These are phyloP conservation scores for Chrysina gloriosa DNA, from an alignment of 2,888 invertebrate species.

Conservation along the genomic window DNA sequence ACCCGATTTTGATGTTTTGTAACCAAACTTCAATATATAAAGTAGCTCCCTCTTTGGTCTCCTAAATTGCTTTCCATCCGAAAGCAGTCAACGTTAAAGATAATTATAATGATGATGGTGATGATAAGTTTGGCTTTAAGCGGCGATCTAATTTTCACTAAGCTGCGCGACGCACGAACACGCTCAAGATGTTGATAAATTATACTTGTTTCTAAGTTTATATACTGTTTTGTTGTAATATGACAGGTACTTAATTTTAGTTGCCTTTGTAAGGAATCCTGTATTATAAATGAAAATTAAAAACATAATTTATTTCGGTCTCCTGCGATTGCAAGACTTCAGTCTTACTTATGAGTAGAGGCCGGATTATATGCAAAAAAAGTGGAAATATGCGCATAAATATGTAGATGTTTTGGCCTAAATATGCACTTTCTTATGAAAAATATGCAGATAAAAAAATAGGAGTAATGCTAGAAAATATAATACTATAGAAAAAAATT, in stretches of 20 bases:
- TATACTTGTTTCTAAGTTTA: conserved; percentile 13
- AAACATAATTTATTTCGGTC: too few relatives aligned
- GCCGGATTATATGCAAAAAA: too few relatives aligned
- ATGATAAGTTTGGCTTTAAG: conserved; percentile 26
- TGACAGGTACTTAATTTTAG: conserved; percentile 8
- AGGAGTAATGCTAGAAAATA: too few relatives aligned
- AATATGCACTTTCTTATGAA: too few relatives aligned
- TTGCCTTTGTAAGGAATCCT: conserved; percentile 3
- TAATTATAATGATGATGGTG: conserved; percentile 13
- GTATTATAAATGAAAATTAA: too few relatives aligned
- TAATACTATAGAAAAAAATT: too few relatives aligned
- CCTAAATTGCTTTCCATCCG: background rate
- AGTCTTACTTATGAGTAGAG: too few relatives aligned
- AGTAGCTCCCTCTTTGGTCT: background rate
- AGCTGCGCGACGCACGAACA: conserved; percentile 14
- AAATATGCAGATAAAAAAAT: too few relatives aligned
- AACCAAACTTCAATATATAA: background rate
- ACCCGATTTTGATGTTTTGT: too few relatives aligned
- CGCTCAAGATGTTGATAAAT: conserved; percentile 30
- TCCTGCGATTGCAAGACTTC: too few relatives aligned
- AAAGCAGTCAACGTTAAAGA: background rate
- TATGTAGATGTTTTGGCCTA: too few relatives aligned
- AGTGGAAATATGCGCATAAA: too few relatives aligned
- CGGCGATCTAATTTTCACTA: conserved; percentile 28
- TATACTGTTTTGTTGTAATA: background rate